Evolutionary conservation across 2,797 vertebrate species (phyloP).

Genomic region (Bothrops alternatus): DNA sequence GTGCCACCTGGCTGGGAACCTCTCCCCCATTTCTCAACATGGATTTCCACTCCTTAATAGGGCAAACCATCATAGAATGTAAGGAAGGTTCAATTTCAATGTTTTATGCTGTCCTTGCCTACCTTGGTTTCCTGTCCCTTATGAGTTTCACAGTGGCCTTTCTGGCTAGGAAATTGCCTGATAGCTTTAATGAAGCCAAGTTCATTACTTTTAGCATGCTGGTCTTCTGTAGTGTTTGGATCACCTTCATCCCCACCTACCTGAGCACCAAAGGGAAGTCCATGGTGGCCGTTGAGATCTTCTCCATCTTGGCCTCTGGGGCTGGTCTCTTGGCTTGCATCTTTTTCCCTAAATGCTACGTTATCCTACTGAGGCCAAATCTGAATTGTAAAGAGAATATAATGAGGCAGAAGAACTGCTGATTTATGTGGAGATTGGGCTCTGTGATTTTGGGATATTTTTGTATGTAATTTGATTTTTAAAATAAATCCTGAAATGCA

Average conservation of each 20-base stretch:
- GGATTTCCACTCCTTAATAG: background rate
- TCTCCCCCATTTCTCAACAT: background rate
- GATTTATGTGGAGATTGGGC: background rate
- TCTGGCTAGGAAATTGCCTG: too few species aligned
- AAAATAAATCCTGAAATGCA: background rate
- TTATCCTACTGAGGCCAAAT: background rate
- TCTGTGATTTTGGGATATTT: background rate
- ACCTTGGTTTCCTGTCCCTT: rapidly evolving
- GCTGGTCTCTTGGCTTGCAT: background rate
- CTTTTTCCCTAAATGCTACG: background rate
- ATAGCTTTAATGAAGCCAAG: too few species aligned
- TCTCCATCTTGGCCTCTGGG: background rate
- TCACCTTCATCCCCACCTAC: background rate
- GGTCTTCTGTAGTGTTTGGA: background rate
- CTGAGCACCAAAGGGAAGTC: background rate
- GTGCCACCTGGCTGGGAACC: background rate
- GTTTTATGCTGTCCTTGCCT: background rate
- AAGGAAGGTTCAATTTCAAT: background rate
- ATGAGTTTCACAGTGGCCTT: background rate
- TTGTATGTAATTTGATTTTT: background rate
- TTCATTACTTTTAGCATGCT: too few species aligned
- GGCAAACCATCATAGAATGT: background rate
- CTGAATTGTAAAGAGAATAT: background rate
- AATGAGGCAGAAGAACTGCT: background rate
- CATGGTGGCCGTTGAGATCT: background rate